Percentiles rank a stretch among this genome's conserved stretches.
Evolutionary conservation across 2,797 vertebrate species (phyloP).

Genomic region (Florisuga fusca): DNA sequence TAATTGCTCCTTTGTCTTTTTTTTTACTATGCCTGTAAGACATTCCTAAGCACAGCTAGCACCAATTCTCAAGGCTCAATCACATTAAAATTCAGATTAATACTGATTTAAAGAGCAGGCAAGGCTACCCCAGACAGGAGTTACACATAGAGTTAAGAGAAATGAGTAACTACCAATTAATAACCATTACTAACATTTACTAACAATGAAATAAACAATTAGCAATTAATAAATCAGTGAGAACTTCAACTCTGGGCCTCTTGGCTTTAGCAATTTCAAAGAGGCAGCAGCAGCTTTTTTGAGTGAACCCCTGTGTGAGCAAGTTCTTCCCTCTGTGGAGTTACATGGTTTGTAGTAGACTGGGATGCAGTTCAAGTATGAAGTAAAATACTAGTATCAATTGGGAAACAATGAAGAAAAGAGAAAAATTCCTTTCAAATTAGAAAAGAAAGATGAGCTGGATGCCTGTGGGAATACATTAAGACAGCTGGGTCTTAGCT

Average conservation of each 20-base stretch:
- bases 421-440: neutral
- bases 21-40: neutral
- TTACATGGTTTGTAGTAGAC: neutral
- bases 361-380: neutral
- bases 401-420: neutral
- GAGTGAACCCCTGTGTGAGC: accelerated
- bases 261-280: neutral
- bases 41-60: neutral
- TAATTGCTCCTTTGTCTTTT: neutral
- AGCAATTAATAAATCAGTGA: neutral
- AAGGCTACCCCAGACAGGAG: neutral
- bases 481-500: neutral
- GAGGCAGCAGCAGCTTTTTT: neutral
- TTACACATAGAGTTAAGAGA: neutral
- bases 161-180: neutral
- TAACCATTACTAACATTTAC: neutral
- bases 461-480: neutral
- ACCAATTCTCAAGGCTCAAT: neutral
- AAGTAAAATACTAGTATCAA: neutral
- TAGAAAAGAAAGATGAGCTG: neutral
- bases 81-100: neutral
- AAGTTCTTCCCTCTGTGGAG: neutral
- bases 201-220: neutral
- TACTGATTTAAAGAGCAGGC: accelerated
- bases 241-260: neutral